These are phyloP conservation scores for Ophioderma brevispina DNA, from an alignment of 35 echinoderm and acorn worm species.

Conservation along the genomic window DNA sequence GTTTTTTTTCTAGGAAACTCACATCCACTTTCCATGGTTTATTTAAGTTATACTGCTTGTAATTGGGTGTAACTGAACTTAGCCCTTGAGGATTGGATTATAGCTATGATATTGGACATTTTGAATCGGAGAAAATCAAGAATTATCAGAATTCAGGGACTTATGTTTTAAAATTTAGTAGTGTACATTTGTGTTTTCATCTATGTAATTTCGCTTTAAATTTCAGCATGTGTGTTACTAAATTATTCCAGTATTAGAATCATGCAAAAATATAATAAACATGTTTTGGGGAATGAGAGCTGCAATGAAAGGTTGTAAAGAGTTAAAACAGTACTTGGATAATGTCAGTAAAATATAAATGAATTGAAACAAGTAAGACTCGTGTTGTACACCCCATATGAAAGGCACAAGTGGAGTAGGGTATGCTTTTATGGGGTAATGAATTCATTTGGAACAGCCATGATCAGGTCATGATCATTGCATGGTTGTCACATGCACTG, in stretches of 20 bases:
- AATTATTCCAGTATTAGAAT: slow-evolving; percentile 8
- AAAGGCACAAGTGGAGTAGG: too few relatives aligned
- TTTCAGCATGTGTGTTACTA: not conserved
- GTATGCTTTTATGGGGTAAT: too few relatives aligned
- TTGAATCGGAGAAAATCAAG: not conserved
- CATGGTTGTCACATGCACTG: too few relatives aligned
- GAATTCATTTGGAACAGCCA: too few relatives aligned
- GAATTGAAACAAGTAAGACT: too few relatives aligned
- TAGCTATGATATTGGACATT: not conserved
- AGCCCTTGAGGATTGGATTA: not conserved
- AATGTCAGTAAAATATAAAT: too few relatives aligned
- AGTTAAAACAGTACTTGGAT: too few relatives aligned
- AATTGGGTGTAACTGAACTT: not conserved
- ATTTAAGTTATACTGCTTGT: not conserved
- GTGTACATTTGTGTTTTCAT: not conserved
- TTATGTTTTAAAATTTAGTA: not conserved
- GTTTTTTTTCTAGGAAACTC: not conserved
- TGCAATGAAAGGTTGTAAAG: too few relatives aligned
- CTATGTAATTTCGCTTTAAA: not conserved
- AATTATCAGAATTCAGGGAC: not conserved
- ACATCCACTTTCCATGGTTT: not conserved
- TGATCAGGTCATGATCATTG: too few relatives aligned
- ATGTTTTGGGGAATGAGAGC: too few relatives aligned
- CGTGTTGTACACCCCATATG: too few relatives aligned
- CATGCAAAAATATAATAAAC: not conserved